Conservation (phyloP, 1,140 invertebrate genomes). For the Drosophila lacteicornis region DNA sequence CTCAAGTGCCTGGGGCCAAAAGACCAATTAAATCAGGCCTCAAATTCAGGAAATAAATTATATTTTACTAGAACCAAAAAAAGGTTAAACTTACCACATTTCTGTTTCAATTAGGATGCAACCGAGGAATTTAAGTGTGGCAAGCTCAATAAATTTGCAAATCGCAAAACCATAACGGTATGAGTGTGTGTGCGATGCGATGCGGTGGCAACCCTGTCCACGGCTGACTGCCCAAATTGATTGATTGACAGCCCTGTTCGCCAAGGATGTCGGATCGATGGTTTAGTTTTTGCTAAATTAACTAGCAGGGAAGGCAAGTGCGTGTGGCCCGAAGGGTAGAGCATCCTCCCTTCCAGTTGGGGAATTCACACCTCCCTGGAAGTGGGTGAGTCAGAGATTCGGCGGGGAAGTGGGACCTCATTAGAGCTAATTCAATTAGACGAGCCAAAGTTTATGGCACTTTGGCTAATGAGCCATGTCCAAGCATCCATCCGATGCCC, state of each 20-base stretch:
- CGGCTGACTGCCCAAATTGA: conserved; percentile 52
- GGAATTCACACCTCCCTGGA: conserved; percentile 29
- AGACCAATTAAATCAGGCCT: conserved; percentile 2
- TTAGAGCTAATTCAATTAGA: conserved; percentile 79
- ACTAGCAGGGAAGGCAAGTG: conserved; percentile 4
- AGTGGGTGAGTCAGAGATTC: conserved; percentile 12
- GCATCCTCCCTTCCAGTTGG: conserved; percentile 3
- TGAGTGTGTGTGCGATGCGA: not conserved
- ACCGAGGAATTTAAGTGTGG: conserved; percentile 20
- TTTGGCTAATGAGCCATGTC: conserved; percentile 72
- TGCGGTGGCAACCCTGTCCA: conserved; percentile 28
- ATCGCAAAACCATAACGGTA: conserved; percentile 24
- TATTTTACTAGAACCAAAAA: conserved; percentile 2
- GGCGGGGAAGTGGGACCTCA: conserved; percentile 38
- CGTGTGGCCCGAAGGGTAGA: conserved; percentile 6
- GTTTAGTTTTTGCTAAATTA: conserved; percentile 47
- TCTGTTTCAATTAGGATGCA: conserved; percentile 32
- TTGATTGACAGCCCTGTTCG: conserved; percentile 60
- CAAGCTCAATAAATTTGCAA: conserved; percentile 21
- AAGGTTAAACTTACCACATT: conserved; percentile 8
- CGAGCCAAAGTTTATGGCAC: conserved; percentile 63
- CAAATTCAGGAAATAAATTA: not conserved
- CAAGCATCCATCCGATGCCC: conserved; percentile 30
- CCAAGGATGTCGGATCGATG: conserved; percentile 12
- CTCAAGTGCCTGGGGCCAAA: conserved; percentile 2